phyloP scores from a whole-genome alignment of 2,113 vertebrate genomes.

The Gopherus flavomarginatus region DNA sequence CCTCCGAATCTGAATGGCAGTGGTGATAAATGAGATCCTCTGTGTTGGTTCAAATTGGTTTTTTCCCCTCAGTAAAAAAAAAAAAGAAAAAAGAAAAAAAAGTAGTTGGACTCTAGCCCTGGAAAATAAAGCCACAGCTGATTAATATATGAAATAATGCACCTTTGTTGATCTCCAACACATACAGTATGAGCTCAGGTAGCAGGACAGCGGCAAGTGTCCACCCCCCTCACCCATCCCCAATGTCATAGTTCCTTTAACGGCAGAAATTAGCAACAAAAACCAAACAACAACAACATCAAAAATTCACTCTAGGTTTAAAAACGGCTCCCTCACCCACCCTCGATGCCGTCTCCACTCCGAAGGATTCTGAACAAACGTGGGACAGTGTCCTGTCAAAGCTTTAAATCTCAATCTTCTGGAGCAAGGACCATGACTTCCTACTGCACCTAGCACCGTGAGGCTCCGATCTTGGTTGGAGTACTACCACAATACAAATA shows the following conservation, averaged over 20 bases:
- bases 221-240: not conserved
- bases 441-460: not conserved
- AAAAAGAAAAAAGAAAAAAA: slow-evolving; percentile 66
- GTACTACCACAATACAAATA: not conserved
- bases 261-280: not conserved
- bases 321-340: not conserved
- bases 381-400: not conserved
- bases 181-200: not conserved
- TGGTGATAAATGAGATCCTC: slow-evolving; percentile 89
- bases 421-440: not conserved
- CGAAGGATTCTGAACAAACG: not conserved
- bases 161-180: not conserved
- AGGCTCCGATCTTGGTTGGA: not conserved
- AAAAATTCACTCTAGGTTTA: not conserved
- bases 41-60: slow-evolving; percentile 73
- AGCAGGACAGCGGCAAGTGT: not conserved
- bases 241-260: not conserved
- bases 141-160: not conserved
- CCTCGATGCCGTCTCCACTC: not conserved
- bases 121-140: slow-evolving; percentile 59
- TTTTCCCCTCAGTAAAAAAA: slow-evolving; percentile 72
- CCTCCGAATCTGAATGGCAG: slow-evolving; percentile 88
- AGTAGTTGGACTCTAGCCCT: slow-evolving; percentile 86
- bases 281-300: not conserved
- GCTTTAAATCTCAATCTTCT: not conserved